Evolutionary conservation across 2,888 invertebrate species (phyloP), one percentile per base, ranked within the genome.

Genomic region (Cheilosia variabilis): DNA sequence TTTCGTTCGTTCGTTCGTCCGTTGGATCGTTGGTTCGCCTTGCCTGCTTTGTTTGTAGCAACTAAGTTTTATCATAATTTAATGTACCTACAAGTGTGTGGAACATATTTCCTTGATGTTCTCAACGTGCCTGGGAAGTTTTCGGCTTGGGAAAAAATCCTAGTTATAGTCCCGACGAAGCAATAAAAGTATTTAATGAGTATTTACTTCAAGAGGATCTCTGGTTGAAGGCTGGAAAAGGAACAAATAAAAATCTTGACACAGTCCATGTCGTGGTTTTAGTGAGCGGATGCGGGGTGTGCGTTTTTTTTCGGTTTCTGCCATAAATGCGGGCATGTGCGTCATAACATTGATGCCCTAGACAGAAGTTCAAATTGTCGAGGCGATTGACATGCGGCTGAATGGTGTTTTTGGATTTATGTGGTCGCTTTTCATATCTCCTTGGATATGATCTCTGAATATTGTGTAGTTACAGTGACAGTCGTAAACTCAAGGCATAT

Each of bases 101-200:
- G 78, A 84, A 75, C 84, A 84, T 75, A 86, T 86, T 86, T 81
- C 72, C 71, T 68, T 81, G 86, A 86, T 86, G 86, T 76, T 71
- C 80, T 76, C 55, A 80, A 80, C 80, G 80, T 86, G 71, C 71
- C 63, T 31, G 52, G 15, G 63, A 79, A 72, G 43, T 79, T 79
- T 79, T 60, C 58, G 43, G 52, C 66, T 66, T 45, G 53, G 63
- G 50, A 41, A 43, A 37, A 50, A 15, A n/a, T 24, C 45, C 72
- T 41, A 52, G 31, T 52, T 72, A 72, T 72, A 72, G 71, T 68
- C 71, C 75, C 76, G 71, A 68, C 76, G 76, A 79, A 69, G 80
- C 63, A 80, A 86, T 86, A 86, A 86, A 86, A 86, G 62, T 77
- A 86, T 86, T 86, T 86, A 86, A 86, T 77, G 86, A 81, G 86